Percentiles rank a stretch among this genome's conserved stretches.
These are phyloP conservation scores for Bombylius major DNA, from an alignment of 2,888 invertebrate genomes.

Conservation along the genomic window DNA sequence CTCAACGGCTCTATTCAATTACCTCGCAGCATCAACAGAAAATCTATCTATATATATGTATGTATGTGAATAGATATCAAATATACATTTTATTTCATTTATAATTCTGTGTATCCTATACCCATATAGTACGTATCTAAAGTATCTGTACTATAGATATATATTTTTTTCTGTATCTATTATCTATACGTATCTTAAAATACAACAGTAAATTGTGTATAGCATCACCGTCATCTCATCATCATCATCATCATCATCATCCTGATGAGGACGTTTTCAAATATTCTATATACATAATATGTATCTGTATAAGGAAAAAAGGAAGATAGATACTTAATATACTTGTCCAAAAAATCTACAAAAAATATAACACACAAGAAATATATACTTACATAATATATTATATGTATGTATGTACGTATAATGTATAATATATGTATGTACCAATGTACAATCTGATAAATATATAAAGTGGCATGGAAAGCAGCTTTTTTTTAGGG, in stretches of 20 bases:
- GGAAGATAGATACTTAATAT: too few relatives aligned
- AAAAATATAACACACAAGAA: too few relatives aligned
- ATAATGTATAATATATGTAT: neutral
- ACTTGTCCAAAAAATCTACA: too few relatives aligned
- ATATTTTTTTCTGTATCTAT: neutral
- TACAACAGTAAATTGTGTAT: too few relatives aligned
- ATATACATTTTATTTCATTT: too few relatives aligned
- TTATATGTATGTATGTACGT: neutral
- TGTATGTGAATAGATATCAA: neutral
- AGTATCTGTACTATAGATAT: neutral
- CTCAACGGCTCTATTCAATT: slow-evolving; percentile 10
- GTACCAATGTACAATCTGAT: neutral
- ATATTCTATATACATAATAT: too few relatives aligned
- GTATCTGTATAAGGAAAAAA: too few relatives aligned
- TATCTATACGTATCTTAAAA: too few relatives aligned
- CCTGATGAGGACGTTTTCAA: too few relatives aligned
- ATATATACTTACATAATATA: neutral
- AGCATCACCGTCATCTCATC: too few relatives aligned
- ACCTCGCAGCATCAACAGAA: slow-evolving; percentile 1
- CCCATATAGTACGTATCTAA: neutral
- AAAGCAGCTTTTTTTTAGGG: slow-evolving; percentile 3
- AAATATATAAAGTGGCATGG: slow-evolving; percentile 3
- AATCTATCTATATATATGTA: neutral
- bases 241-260: too few relatives aligned
- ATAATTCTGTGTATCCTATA: too few relatives aligned